A percentile compares a stretch with the other conserved stretches of the same genome.
Conservation (phyloP, 2,113 vertebrate genomes). For the Ploceus nigricollis region DNA sequence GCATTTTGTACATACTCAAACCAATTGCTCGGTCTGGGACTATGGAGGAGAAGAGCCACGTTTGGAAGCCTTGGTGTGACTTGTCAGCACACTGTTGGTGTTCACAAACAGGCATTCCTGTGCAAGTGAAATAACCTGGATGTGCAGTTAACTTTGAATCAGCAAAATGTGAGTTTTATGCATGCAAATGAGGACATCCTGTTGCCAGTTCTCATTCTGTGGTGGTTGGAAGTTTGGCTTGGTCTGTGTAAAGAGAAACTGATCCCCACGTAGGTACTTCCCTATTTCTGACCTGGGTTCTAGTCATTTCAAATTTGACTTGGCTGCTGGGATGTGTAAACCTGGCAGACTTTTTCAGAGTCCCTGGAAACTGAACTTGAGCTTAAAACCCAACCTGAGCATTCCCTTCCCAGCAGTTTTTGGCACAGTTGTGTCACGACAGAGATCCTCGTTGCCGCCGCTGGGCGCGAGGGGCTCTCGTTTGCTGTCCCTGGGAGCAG, state of each 20-base stretch:
- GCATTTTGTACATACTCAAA: constrained; percentile 53
- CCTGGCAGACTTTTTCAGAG: neutral
- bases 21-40: constrained; percentile 5
- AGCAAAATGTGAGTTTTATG: constrained; percentile 20
- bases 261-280: neutral
- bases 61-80: neutral
- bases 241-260: constrained; percentile 21
- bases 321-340: neutral
- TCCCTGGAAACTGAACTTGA: constrained; percentile 28
- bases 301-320: neutral
- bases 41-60: neutral
- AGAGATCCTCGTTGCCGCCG: neutral
- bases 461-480: neutral
- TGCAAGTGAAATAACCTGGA: neutral
- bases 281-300: constrained; percentile 30
- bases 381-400: neutral
- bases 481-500: neutral
- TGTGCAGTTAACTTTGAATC: constrained; percentile 26
- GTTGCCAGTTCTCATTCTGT: constrained; percentile 43
- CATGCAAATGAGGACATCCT: constrained; percentile 21
- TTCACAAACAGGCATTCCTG: neutral
- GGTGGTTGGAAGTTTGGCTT: constrained; percentile 49
- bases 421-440: neutral
- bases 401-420: neutral
- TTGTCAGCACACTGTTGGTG: neutral